Conservation (phyloP, 1,140 invertebrate species). For the Neodiprion virginianus region DNA sequence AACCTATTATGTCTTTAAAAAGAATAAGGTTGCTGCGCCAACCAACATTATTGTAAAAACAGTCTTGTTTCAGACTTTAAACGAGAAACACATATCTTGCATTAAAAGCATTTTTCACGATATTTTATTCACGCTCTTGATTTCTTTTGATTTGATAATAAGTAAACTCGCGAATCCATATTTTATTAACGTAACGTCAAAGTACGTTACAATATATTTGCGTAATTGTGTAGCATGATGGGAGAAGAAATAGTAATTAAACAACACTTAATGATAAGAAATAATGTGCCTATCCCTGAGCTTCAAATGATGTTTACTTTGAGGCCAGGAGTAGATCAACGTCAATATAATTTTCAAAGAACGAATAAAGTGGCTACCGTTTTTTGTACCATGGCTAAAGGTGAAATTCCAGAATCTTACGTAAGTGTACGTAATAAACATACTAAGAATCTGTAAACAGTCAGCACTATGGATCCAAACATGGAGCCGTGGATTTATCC, state of each 20-base stretch:
- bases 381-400: slow-evolving; percentile 30
- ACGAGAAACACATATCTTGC: no score
- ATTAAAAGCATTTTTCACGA: no score
- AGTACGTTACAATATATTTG: background rate
- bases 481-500: slow-evolving; percentile 25
- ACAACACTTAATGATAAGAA: background rate
- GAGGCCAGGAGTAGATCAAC: slow-evolving; percentile 26
- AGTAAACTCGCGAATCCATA: no score
- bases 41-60: no score
- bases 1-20: no score
- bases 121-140: no score
- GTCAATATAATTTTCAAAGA: slow-evolving; percentile 30
- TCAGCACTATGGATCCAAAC: slow-evolving; percentile 20
- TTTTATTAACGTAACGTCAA: no score
- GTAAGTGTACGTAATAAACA: slow-evolving; percentile 26
- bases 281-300: background rate
- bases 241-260: background rate
- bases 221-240: background rate
- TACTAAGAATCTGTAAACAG: slow-evolving; percentile 21
- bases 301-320: slow-evolving; percentile 23
- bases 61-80: no score
- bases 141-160: no score
- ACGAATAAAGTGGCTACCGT: slow-evolving; percentile 32
- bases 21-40: no score
- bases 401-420: slow-evolving; percentile 32